phyloP scores from a whole-genome alignment of 1,140 invertebrate species.

The Dolichoris vasculosae region DNA sequence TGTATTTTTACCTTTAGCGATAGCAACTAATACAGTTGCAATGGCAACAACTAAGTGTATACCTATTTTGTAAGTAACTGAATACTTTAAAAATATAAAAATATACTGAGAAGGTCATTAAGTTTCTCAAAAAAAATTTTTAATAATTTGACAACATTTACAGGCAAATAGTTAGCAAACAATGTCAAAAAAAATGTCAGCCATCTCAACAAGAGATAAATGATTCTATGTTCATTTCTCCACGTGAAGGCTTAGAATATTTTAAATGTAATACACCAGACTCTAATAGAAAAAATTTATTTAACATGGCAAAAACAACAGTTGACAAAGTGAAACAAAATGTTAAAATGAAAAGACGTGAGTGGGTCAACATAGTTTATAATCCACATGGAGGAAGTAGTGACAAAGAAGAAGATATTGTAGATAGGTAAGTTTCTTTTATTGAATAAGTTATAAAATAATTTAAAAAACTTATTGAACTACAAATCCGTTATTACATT shows the following conservation, averaged over 20 bases:
- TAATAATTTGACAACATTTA: constrained; percentile 19
- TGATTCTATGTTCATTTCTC: constrained; percentile 76
- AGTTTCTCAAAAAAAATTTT: neutral
- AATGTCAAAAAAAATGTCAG: constrained; percentile 52
- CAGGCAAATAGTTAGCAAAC: constrained; percentile 59
- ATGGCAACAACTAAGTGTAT: constrained; percentile 72
- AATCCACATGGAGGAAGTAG: constrained; percentile 75
- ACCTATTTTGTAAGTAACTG: constrained; percentile 65
- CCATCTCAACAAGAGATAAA: constrained; percentile 74
- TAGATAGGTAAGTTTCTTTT: constrained; percentile 72
- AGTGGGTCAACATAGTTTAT: constrained; percentile 82
- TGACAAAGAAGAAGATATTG: constrained; percentile 66
- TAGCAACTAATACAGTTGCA: constrained; percentile 71
- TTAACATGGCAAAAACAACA: constrained; percentile 72
- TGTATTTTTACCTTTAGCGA: constrained; percentile 70
- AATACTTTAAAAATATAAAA: neutral
- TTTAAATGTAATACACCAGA: constrained; percentile 81
- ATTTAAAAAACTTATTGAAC: neutral
- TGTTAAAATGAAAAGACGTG: constrained; percentile 77
- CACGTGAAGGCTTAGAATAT: constrained; percentile 69
- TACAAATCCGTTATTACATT: neutral
- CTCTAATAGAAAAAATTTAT: constrained; percentile 80
- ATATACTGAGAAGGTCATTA: neutral
- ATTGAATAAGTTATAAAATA: neutral
- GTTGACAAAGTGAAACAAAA: constrained; percentile 78